Conservation (phyloP, 92 coral and sea anemone genomes). For the Porites rus region DNA sequence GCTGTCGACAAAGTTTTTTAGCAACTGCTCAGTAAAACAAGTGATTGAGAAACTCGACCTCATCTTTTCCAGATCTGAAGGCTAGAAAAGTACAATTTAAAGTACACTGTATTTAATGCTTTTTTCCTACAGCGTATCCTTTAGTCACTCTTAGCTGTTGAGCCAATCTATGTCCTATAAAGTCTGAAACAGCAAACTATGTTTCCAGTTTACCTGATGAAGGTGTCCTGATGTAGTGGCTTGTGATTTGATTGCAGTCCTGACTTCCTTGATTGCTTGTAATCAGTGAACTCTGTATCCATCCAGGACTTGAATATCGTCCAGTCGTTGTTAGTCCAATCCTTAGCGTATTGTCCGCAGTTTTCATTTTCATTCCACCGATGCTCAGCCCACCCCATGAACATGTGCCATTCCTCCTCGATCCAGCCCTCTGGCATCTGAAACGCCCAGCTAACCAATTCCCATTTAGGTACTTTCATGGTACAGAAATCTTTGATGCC, state of each 20-base stretch:
- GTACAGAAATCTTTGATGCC: constrained; percentile 59
- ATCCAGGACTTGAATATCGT: constrained; percentile 46
- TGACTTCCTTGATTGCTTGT: background rate
- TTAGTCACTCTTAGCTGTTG: background rate
- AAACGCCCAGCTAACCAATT: constrained; percentile 29
- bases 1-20: too few species aligned
- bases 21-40: too few species aligned
- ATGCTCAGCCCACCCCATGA: constrained; percentile 54
- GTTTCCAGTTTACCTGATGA: constrained; percentile 44
- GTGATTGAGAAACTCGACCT: too few species aligned
- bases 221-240: constrained; percentile 52
- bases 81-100: too few species aligned
- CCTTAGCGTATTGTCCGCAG: constrained; percentile 4
- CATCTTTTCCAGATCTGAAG: too few species aligned
- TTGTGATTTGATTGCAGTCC: too few species aligned
- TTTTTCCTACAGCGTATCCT: too few species aligned
- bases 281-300: constrained; percentile 47
- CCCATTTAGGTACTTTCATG: constrained; percentile 29
- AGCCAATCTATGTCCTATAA: background rate
- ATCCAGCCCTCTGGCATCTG: constrained; percentile 40
- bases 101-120: too few species aligned
- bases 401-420: constrained; percentile 49
- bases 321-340: constrained; percentile 54
- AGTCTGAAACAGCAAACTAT: background rate
- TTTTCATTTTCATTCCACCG: constrained; percentile 53